Percentiles rank a stretch among this genome's conserved stretches.
phyloP scores from a whole-genome alignment of 2,113 vertebrate species.

The Isurus oxyrinchus region DNA sequence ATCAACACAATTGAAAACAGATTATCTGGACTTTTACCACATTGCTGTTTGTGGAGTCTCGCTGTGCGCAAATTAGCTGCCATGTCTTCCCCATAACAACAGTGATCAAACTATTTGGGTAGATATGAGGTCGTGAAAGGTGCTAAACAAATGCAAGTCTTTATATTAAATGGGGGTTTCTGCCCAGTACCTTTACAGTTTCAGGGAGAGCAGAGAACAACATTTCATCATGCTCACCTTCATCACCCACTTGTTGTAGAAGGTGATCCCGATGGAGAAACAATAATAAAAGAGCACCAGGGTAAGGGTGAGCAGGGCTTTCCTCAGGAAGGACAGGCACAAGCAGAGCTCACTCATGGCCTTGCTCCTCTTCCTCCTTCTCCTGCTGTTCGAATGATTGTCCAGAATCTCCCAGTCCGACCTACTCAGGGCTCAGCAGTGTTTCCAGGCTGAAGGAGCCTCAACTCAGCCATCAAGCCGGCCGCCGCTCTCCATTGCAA shows the following conservation, averaged over 20 bases:
- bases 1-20: neutral
- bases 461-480: neutral
- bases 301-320: slow-evolving; percentile 57
- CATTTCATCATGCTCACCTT: slow-evolving; percentile 54
- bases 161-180: neutral
- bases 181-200: neutral
- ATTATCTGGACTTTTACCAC: neutral
- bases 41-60: neutral
- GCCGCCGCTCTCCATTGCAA: neutral
- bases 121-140: neutral
- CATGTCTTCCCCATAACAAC: neutral
- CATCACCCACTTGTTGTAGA: slow-evolving; percentile 93
- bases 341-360: slow-evolving; percentile 37
- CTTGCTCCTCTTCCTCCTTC: neutral
- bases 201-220: neutral
- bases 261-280: slow-evolving; percentile 89
- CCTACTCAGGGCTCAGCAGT: too few relatives aligned
- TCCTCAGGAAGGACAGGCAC: slow-evolving; percentile 54
- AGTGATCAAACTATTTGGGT: neutral
- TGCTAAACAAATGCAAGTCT: neutral
- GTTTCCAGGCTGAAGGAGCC: neutral
- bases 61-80: neutral
- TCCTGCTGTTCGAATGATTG: neutral
- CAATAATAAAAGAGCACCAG: slow-evolving; percentile 76
- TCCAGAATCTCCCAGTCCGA: neutral